Conservation (phyloP, 1,140 invertebrate species). For the Drosophila suzukii region DNA sequence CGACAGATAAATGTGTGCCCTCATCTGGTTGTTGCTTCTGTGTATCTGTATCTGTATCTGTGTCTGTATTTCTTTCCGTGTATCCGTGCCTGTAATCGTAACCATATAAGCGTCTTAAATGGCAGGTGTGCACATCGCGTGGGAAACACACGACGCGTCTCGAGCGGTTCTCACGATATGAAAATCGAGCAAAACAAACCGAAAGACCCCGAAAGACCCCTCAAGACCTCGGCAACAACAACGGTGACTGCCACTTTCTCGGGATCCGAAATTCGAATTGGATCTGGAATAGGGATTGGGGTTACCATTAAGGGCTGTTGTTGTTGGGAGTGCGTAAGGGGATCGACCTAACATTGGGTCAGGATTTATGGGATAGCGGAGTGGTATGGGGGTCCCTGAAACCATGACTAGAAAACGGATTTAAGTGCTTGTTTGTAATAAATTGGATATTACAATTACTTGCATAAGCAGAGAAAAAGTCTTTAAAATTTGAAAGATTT, state of each 20-base stretch:
- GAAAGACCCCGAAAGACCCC: constrained; percentile 33
- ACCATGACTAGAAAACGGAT: neutral
- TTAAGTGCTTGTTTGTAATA: constrained; percentile 25
- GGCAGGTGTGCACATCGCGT: constrained; percentile 85
- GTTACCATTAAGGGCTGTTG: constrained; percentile 26
- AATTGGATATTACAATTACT: neutral
- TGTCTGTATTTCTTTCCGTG: constrained; percentile 19
- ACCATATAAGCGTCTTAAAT: constrained; percentile 83
- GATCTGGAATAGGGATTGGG: constrained; percentile 27
- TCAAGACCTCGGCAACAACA: constrained; percentile 15
- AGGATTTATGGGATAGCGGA: constrained; percentile 28
- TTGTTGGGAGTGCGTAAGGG: neutral
- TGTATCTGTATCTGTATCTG: constrained; percentile 17
- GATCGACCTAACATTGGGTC: constrained; percentile 5
- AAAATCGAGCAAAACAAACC: constrained; percentile 75
- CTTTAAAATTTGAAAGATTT: neutral
- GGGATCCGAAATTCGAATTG: constrained; percentile 46
- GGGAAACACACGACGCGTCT: constrained; percentile 84
- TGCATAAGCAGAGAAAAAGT: neutral
- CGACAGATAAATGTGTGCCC: constrained; percentile 59
- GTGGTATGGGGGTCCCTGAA: neutral
- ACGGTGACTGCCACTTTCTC: constrained; percentile 49
- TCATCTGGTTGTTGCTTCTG: constrained; percentile 59
- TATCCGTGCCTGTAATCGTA: constrained; percentile 75
- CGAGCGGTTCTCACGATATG: constrained; percentile 84